Evolutionary conservation across 1,140 invertebrate species (phyloP).

Genomic region (Hetaerina americana): DNA sequence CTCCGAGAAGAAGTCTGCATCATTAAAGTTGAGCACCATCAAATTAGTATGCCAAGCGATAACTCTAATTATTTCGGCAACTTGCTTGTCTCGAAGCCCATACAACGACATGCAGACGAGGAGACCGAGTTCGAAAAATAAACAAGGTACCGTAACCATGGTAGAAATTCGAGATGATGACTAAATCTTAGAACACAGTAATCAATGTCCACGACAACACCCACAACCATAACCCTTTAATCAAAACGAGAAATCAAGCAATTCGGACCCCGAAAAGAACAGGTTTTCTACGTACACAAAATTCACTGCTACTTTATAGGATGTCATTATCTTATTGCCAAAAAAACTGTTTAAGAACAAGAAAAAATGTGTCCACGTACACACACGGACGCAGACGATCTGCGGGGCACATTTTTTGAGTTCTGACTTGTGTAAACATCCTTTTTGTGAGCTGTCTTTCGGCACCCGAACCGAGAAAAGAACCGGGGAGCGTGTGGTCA

Average conservation of each 20-base stretch:
- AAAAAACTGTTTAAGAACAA: too few relatives aligned
- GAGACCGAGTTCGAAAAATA: too few relatives aligned
- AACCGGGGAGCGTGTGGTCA: neutral
- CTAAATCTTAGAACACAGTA: neutral
- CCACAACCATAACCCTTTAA: neutral
- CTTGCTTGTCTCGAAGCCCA: too few relatives aligned
- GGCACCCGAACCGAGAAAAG: neutral
- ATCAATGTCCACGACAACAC: neutral
- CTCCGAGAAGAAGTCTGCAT: too few relatives aligned
- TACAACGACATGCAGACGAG: too few relatives aligned
- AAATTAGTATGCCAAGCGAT: too few relatives aligned
- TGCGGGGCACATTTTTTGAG: neutral
- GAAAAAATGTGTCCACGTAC: too few relatives aligned
- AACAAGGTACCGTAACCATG: too few relatives aligned
- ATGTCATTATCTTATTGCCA: neutral
- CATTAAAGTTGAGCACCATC: too few relatives aligned
- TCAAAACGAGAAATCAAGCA: neutral
- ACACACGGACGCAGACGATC: neutral
- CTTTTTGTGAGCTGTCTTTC: neutral
- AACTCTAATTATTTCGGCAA: too few relatives aligned
- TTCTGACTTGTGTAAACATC: neutral
- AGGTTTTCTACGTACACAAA: neutral
- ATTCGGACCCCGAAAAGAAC: neutral
- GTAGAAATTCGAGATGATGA: neutral
- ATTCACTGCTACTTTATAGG: neutral